Evolutionary conservation across 2,113 vertebrate genomes (phyloP).

Genomic region (Cyprinus carpio): DNA sequence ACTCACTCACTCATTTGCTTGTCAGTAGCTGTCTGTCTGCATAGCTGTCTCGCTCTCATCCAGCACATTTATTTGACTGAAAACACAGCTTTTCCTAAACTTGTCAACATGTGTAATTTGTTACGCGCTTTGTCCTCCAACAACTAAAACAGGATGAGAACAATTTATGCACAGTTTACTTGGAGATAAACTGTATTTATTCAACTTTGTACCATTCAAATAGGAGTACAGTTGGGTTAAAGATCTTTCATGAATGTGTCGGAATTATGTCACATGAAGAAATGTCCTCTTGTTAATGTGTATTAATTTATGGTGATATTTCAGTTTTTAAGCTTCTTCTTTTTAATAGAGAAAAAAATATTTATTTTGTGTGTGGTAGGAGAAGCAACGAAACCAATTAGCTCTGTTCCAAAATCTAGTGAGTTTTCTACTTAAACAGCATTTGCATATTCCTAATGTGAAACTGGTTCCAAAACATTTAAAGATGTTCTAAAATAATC

Average conservation of each 20-base stretch:
- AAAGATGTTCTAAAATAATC: not conserved
- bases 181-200: slow-evolving; percentile 36
- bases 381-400: not conserved
- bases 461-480: not conserved
- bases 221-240: slow-evolving; percentile 27
- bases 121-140: slow-evolving; percentile 29
- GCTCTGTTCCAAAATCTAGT: not conserved
- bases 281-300: not conserved
- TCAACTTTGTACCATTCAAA: slow-evolving; percentile 28
- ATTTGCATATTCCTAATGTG: not conserved
- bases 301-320: not conserved
- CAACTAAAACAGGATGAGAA: slow-evolving; percentile 24
- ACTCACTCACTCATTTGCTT: slow-evolving; percentile 9
- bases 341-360: not conserved
- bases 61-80: slow-evolving; percentile 53
- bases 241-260: slow-evolving; percentile 12
- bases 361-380: not conserved
- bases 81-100: slow-evolving; percentile 54
- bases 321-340: not conserved
- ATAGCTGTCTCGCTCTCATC: slow-evolving; percentile 41
- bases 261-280: not conserved
- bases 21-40: slow-evolving; percentile 27
- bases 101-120: slow-evolving; percentile 48
- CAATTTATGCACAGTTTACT: slow-evolving; percentile 28
- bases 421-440: not conserved